Evolutionary conservation across 2,888 invertebrate species (phyloP).

Genomic region (Dryobota labecula): DNA sequence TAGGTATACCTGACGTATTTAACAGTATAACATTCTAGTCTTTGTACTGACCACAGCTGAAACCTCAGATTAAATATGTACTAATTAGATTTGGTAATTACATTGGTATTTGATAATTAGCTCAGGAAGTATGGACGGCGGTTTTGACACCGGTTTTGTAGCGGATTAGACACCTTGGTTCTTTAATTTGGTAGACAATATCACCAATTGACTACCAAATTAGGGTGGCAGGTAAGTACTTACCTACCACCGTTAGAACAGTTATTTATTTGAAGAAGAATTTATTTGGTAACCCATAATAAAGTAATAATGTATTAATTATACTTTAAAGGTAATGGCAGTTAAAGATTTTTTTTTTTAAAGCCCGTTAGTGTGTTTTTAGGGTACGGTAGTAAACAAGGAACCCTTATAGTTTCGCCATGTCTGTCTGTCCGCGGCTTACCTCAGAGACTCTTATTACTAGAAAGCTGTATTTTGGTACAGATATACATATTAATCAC

Average conservation of each 20-base stretch:
- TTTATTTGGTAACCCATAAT: background rate
- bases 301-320: background rate
- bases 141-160: conserved; percentile 33
- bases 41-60: conserved; percentile 31
- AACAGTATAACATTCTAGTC: conserved; percentile 2
- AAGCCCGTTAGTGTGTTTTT: background rate
- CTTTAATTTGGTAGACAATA: conserved; percentile 3
- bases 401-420: too few relatives aligned
- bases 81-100: conserved; percentile 61
- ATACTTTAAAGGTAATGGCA: background rate
- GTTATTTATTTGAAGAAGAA: background rate
- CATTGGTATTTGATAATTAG: conserved; percentile 59
- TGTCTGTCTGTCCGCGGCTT: too few relatives aligned
- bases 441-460: too few relatives aligned
- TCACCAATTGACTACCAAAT: background rate
- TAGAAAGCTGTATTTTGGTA: too few relatives aligned
- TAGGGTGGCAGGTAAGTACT: background rate
- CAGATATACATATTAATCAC: too few relatives aligned
- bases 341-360: background rate
- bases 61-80: conserved; percentile 55
- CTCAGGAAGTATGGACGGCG: conserved; percentile 30
- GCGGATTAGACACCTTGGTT: conserved; percentile 9
- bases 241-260: background rate
- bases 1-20: background rate
- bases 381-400: too few relatives aligned